Evolutionary conservation across 2,888 invertebrate genomes (phyloP), one percentile per base, ranked within the genome.

Genomic region (Agrochola circellaris): DNA sequence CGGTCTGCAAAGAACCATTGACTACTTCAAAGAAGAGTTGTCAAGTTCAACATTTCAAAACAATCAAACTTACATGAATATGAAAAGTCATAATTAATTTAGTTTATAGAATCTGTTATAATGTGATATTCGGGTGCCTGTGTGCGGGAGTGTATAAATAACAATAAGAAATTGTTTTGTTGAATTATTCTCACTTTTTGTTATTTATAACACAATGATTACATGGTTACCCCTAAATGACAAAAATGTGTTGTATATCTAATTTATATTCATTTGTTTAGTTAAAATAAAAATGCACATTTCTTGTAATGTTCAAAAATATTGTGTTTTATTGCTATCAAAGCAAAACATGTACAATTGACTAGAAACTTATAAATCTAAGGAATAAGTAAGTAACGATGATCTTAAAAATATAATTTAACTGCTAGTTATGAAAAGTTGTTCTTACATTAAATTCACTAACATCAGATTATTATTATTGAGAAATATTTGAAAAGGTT

Each of bases 21-120:
- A 98, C 81, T 99, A 99, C 94, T 99, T 99, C 95, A 98, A 98
- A 83, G 98, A 98, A 92, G 99, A 99, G 96, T 96, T 99, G 79
- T 94, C 95, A n/a, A 92, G 96, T 86, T 95, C 94, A 72, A 95
- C 96, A 76, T 96, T 96, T 89, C 92, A 93, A 79, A 96, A 96
- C 82, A 96, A 96, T 88, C 96, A 96, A 89, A 96, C 96, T 7
- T 96, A 96, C 85, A 95, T 96, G 92, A 94, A 96, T 83, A 91
- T 93, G 65, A 95, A 94, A 90, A 92, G 90, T 84, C 92, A 92
- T 84, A 93, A 93, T 85, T 94, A 91, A 81, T 82, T 80, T 70
- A 81, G 65, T 81, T 79, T 83, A 68, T 82, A 75, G 89, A 84
- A 84, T 86, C 90, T 92, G 81, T 92, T 79, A 89, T 83, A 89